Base-by-base conservation (phyloP, 2,888 invertebrate genomes). In the Gymnoscelis rufifasciata region DNA sequence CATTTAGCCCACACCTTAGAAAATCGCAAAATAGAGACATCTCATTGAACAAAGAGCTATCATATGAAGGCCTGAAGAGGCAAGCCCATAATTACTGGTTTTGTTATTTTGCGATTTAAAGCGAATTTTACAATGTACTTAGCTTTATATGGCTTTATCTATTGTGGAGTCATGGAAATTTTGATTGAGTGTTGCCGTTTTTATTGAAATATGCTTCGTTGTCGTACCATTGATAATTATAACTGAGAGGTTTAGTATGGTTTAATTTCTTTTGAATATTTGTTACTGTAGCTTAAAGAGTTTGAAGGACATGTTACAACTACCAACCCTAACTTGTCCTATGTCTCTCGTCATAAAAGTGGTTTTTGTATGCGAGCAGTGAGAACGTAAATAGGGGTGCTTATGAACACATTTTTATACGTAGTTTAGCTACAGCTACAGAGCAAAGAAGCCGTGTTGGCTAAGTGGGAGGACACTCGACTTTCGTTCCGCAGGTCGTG, bases 1-100 rank as follows among this genome's bases (percentile, higher is more conserved):
- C 86, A 80, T 86, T 87, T 86, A 87, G 81, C 80, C 81, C 84
- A 82, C 84, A 86, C 87, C 83, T 84, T 86, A 83, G 83, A 83
- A 74, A 80, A 82, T 84, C 81, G 81, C 86, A 79, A 87, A 83
- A 88, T 88, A 75, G 80, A 88, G 86, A 86, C 83, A 83, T 88
- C 81, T 64, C 61, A 42, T 31, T 43, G 57, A 56, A 86, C 83
- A 84, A 86, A 19, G 35, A 35, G 7, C 35, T 35, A 64, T n/a
- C n/a, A n/a, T 68, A 74, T 76, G 77, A 80, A 77, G 74, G 67
- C 76, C 19, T 19, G 19, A 19, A 19, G 19, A n/a, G 19, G 74
- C 75, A 77, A 81, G 79, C 74, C 74, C 69, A 88, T 87, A 87
- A 88, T 88, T 88, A 88, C 79, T 80, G 68, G 74, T 76, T 80